Conservation (phyloP, 1,140 invertebrate genomes). For the Cephus cinctus region DNA sequence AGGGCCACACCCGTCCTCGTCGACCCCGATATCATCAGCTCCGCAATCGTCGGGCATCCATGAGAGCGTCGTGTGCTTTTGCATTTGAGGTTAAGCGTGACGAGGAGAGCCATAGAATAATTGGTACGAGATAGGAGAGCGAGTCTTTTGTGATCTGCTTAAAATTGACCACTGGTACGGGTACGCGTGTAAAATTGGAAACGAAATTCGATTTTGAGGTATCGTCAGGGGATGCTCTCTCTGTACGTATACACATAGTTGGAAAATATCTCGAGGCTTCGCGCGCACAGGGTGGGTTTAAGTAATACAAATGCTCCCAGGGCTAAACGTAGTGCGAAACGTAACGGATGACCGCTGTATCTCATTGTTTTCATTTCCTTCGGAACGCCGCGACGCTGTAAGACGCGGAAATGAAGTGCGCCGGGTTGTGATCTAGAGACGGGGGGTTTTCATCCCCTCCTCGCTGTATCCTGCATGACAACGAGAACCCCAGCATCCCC, state of each 20-base stretch:
- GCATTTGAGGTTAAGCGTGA: no score
- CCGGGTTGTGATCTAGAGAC: conserved; percentile 23
- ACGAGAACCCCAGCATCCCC: conserved; percentile 21
- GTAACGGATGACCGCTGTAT: conserved; percentile 32
- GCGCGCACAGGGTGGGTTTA: conserved; percentile 15
- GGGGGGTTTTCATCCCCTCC: conserved; percentile 13
- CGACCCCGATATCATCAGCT: no score
- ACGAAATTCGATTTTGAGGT: background rate
- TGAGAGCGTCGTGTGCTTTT: no score
- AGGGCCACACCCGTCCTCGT: no score
- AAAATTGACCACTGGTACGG: no score
- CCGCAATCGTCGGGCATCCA: no score
- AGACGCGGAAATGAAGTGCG: conserved; percentile 43
- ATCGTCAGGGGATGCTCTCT: background rate
- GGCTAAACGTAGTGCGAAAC: conserved; percentile 10
- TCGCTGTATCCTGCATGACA: conserved; percentile 26
- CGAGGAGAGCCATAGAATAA: no score
- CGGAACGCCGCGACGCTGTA: conserved; percentile 22
- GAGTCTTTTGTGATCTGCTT: no score
- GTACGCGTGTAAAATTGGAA: background rate
- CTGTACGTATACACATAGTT: no score
- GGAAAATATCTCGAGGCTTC: no score
- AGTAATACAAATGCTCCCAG: conserved; percentile 21
- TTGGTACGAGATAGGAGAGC: no score
- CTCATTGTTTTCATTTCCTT: conserved; percentile 34